A percentile compares a stretch with the other conserved stretches of the same genome.
phyloP scores from a whole-genome alignment of 2,113 vertebrate species.

The Pampusana beccarii region DNA sequence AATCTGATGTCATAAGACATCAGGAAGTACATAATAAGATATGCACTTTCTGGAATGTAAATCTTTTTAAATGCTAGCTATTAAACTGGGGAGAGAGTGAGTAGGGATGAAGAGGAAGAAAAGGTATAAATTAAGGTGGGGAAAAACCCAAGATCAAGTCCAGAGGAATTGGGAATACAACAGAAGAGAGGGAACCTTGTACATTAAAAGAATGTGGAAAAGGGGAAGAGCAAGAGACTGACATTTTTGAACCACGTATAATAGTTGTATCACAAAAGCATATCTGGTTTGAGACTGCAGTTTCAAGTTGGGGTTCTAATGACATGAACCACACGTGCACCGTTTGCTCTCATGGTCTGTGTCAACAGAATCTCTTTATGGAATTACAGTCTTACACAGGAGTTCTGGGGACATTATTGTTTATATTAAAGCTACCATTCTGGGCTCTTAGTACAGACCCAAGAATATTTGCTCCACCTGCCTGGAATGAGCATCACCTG shows the following conservation, averaged over 20 bases:
- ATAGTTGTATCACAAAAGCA: slow-evolving; percentile 62
- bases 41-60: slow-evolving; percentile 70
- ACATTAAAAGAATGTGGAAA: neutral
- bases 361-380: slow-evolving; percentile 64
- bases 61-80: slow-evolving; percentile 60
- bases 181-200: slow-evolving; percentile 12
- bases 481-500: slow-evolving; percentile 83
- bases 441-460: slow-evolving; percentile 78
- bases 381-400: slow-evolving; percentile 70
- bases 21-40: slow-evolving; percentile 52
- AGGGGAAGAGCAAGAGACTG: neutral
- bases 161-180: neutral
- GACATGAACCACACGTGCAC: slow-evolving; percentile 44
- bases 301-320: slow-evolving; percentile 52
- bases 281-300: slow-evolving; percentile 29
- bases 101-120: neutral
- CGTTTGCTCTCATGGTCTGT: slow-evolving; percentile 28
- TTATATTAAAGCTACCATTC: slow-evolving; percentile 79
- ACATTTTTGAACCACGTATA: slow-evolving; percentile 60
- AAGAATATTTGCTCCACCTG: slow-evolving; percentile 78
- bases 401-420: slow-evolving; percentile 61
- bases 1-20: slow-evolving; percentile 45
- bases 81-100: neutral
- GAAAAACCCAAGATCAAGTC: neutral
- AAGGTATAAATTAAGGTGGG: neutral